Evolutionary conservation across 1,140 invertebrate species (phyloP).

Genomic region (Penaeus indicus): DNA sequence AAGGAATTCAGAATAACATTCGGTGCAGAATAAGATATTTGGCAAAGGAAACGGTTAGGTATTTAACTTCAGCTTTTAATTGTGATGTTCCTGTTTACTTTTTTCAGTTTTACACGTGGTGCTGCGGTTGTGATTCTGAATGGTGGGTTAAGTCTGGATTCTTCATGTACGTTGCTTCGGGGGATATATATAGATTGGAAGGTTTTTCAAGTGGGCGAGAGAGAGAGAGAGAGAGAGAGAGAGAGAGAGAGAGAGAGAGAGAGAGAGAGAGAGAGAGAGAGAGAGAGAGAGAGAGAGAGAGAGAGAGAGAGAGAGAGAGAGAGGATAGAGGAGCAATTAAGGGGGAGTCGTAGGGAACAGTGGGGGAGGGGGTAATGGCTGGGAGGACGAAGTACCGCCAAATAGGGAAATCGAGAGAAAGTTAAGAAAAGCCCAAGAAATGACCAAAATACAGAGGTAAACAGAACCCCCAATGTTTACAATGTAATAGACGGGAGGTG

Average conservation of each 20-base stretch:
- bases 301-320: constrained; percentile 28
- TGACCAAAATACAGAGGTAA: too few relatives aligned
- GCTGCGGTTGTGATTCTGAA: constrained; percentile 37
- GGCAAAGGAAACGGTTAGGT: too few relatives aligned
- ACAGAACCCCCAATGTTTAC: too few relatives aligned
- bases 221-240: constrained; percentile 27
- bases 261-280: constrained; percentile 17
- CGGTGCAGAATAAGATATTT: too few relatives aligned
- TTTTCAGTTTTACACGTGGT: too few relatives aligned
- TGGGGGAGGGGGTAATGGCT: neutral
- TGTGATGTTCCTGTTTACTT: constrained; percentile 40
- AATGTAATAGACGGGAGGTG: too few relatives aligned
- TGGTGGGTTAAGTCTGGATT: constrained; percentile 39
- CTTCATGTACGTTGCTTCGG: constrained; percentile 17
- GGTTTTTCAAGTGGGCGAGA: neutral
- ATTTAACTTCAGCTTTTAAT: too few relatives aligned
- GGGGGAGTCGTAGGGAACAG: neutral
- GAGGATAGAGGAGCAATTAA: neutral
- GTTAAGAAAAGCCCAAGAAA: too few relatives aligned
- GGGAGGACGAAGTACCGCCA: neutral
- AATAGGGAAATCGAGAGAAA: too few relatives aligned
- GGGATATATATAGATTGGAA: constrained; percentile 36
- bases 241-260: constrained; percentile 31
- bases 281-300: constrained; percentile 31
- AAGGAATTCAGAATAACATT: too few relatives aligned